Evolutionary conservation across 2,797 vertebrate species (phyloP).

Genomic region (Phrynocephalus guinanensis): DNA sequence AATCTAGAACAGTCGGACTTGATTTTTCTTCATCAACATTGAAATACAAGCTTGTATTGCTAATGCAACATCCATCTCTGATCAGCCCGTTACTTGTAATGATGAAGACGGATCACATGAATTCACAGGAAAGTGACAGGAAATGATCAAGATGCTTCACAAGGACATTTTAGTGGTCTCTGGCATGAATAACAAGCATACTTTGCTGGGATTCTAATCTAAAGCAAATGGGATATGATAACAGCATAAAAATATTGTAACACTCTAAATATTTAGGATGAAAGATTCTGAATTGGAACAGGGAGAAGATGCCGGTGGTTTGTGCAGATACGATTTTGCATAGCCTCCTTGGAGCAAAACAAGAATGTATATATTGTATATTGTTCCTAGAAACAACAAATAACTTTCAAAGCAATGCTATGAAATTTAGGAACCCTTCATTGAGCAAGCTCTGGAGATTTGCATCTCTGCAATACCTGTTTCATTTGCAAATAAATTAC

Average conservation of each 20-base stretch:
- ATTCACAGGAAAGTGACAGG: background rate
- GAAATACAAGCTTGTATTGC: background rate
- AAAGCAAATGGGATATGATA: background rate
- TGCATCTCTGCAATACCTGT: background rate
- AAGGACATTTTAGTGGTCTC: constrained; percentile 9
- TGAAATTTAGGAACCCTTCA: background rate
- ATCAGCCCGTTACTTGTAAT: background rate
- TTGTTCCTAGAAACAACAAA: background rate
- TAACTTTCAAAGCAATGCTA: background rate
- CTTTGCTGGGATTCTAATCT: background rate
- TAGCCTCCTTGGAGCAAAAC: background rate
- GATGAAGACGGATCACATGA: background rate
- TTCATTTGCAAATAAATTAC: background rate
- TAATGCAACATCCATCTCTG: background rate
- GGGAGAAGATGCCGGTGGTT: constrained; percentile 1
- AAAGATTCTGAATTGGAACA: background rate
- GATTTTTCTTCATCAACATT: background rate
- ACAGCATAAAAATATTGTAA: background rate
- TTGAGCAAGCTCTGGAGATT: background rate
- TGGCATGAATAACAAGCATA: background rate
- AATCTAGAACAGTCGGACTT: background rate
- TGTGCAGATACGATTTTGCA: background rate
- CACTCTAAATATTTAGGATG: background rate
- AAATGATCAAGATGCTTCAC: background rate
- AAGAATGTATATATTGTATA: constrained; percentile 6